Evolutionary conservation across 2,113 vertebrate genomes (phyloP), one percentile per base, ranked within the genome.

Genomic region (Alligator mississippiensis): DNA sequence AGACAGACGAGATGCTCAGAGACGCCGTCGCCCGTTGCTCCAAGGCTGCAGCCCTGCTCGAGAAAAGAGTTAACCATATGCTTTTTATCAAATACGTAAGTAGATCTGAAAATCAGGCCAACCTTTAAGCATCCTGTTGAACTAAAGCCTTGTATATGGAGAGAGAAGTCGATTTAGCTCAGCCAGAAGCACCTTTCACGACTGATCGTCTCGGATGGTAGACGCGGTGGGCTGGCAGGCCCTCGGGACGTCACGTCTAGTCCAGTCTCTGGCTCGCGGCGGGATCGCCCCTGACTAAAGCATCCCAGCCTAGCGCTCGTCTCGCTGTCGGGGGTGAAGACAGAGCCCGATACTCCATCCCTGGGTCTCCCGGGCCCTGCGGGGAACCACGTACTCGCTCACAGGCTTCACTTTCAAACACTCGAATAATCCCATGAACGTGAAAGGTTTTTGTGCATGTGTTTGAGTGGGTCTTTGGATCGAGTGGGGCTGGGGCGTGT

Each of bases 101-200:
- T 0, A 0, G 72, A 10, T 0, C 0, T 1, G 55, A 72, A 59
- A 66, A 16, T 9, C n/a, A 0, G 0, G 54, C 0, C 11, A 54
- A 22, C 12, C 78, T 54, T 30, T 0, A 47, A 2, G 27, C 11
- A 27, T 12, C 28, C 64, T 57, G 19, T n/a, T 70, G 80, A 70
- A 4, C 19, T 54, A 25, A 27, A 38, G 5, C 38, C 38, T 57
- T 8, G 10, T 5, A 30, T 59, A 28, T 47, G 77, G 82, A 68
- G 72, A 1, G 59, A 5, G 18, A n/a, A 12, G 15, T 17, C 2
- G 2, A 2, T 3, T 21, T 1, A 0, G 11, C 0, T 1, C 63
- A 16, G 28, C 28, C 27, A 66, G 17, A 66, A 66, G 28, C n/a
- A 28, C 27, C 27, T 0, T 4, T 22, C 4, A 6, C 19, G 70